These are phyloP conservation scores for Nemapogon koenigi DNA, from an alignment of 2,888 invertebrate species.

Conservation along the genomic window DNA sequence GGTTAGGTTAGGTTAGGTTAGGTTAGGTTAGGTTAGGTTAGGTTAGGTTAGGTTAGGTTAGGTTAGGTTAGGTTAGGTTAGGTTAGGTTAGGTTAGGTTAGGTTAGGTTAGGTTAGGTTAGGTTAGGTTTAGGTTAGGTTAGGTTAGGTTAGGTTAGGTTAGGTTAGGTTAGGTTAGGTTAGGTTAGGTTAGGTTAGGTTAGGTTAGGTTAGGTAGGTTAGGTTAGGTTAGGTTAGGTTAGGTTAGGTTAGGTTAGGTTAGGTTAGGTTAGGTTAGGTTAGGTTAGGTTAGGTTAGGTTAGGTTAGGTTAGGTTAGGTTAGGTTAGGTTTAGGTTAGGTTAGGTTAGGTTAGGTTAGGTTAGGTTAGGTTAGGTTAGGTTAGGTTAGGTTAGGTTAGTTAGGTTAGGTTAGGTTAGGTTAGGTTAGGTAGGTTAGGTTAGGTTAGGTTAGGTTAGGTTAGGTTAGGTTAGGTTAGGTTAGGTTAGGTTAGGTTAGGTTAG, in stretches of 20 bases:
- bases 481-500: too few species aligned
- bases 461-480: too few species aligned
- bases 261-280: conserved; percentile 19
- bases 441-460: too few species aligned
- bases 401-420: too few species aligned
- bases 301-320: conserved; percentile 21
- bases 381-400: too few species aligned
- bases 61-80: too few species aligned
- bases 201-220: conserved; percentile 15
- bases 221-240: too few species aligned
- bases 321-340: too few species aligned
- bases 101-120: conserved; percentile 17
- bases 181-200: conserved; percentile 18
- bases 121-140: too few species aligned
- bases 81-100: too few species aligned
- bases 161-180: conserved; percentile 17
- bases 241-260: conserved; percentile 17
- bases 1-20: conserved; percentile 4
- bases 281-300: conserved; percentile 19
- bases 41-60: conserved; percentile 7
- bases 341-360: conserved; percentile 17
- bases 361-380: conserved; percentile 16
- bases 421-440: too few species aligned
- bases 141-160: conserved; percentile 19
- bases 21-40: conserved; percentile 11